Conservation (phyloP, 2,797 vertebrate species). For the Lithobates pipiens region DNA sequence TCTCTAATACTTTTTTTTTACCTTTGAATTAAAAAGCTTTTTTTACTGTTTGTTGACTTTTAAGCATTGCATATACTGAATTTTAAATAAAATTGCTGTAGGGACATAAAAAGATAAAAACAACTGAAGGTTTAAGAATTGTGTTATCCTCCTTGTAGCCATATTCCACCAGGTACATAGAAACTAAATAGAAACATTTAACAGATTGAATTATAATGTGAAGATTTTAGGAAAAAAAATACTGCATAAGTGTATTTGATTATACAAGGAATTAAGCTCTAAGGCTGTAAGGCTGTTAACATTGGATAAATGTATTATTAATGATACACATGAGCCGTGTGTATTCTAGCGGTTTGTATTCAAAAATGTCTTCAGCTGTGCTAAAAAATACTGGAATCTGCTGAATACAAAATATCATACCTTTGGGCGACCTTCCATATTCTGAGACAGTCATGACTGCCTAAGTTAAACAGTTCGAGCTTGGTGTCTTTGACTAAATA, state of each 20-base stretch:
- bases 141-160: background rate
- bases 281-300: background rate
- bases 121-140: background rate
- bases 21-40: background rate
- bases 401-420: background rate
- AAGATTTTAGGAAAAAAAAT: background rate
- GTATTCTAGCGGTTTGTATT: background rate
- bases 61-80: background rate
- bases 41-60: background rate
- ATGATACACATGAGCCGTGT: background rate
- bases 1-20: background rate
- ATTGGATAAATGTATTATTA: background rate
- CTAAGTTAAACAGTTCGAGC: background rate
- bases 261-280: background rate
- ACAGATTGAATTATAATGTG: slow-evolving; percentile 6
- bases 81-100: slow-evolving; percentile 9
- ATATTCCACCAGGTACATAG: background rate
- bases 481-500: background rate
- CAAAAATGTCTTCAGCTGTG: background rate
- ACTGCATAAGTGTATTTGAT: slow-evolving; percentile 10
- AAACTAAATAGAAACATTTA: slow-evolving; percentile 8
- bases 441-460: background rate
- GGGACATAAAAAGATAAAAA: slow-evolving; percentile 14
- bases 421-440: background rate
- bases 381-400: background rate